phyloP scores from a whole-genome alignment of 2,797 vertebrate genomes.

The Microchirus variegatus region DNA sequence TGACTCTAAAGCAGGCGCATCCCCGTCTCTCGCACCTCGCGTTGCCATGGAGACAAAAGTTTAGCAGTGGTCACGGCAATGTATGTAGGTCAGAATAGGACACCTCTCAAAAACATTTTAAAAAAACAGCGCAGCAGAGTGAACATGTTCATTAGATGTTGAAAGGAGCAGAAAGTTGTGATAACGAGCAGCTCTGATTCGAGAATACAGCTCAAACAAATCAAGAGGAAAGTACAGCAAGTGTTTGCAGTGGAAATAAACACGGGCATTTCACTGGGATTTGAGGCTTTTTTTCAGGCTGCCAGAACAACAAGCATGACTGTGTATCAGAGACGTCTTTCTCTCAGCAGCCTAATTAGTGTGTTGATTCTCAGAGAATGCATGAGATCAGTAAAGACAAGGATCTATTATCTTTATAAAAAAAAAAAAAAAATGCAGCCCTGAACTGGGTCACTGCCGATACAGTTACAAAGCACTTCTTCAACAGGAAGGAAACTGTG shows the following conservation, averaged over 20 bases:
- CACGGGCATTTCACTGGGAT: constrained; percentile 28
- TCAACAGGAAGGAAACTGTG: constrained; percentile 27
- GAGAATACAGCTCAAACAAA: constrained; percentile 23
- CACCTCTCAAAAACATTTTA: constrained; percentile 45
- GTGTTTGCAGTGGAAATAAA: constrained; percentile 31
- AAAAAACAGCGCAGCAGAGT: constrained; percentile 38
- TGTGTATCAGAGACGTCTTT: constrained; percentile 16
- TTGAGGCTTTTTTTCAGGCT: constrained; percentile 5
- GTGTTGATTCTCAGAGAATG: constrained; percentile 33
- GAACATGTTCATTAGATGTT: constrained; percentile 19
- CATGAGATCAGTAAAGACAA: constrained; percentile 31
- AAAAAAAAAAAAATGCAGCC: constrained; percentile 13
- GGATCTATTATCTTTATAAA: constrained; percentile 3
- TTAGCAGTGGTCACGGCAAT: constrained; percentile 62
- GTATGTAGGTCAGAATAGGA: constrained; percentile 75
- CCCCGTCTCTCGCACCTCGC: constrained; percentile 48
- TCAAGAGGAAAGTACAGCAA: constrained; percentile 10
- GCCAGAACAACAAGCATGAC: background rate
- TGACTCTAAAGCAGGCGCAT: constrained; percentile 50
- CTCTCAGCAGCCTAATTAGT: constrained; percentile 38
- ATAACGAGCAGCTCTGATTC: constrained; percentile 30
- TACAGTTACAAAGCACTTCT: constrained; percentile 34
- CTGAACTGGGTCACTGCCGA: constrained; percentile 49
- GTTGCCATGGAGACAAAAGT: constrained; percentile 81
- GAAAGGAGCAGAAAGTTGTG: constrained; percentile 33